phyloP scores from a whole-genome alignment of 2,888 invertebrate species.

The Sthenelais limicola region DNA sequence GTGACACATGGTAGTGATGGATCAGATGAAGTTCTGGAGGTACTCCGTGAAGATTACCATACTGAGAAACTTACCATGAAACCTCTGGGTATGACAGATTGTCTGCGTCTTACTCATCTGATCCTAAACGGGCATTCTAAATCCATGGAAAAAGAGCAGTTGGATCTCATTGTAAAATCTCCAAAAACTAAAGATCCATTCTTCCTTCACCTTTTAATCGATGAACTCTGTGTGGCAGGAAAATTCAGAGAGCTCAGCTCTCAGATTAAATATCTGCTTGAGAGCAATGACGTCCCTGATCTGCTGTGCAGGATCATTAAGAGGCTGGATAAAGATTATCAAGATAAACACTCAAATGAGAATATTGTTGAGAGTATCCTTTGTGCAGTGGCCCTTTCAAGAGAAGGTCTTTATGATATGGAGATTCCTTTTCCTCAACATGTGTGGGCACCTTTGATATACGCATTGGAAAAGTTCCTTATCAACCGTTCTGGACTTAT shows the following conservation, averaged over 20 bases:
- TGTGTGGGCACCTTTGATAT: slow-evolving; percentile 65
- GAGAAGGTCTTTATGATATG: slow-evolving; percentile 7
- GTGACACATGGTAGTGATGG: neutral
- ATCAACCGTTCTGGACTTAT: slow-evolving; percentile 56
- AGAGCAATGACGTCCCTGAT: slow-evolving; percentile 7
- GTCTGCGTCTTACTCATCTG: neutral
- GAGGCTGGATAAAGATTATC: slow-evolving; percentile 42
- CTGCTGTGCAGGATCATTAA: slow-evolving; percentile 39
- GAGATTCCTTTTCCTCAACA: slow-evolving; percentile 55
- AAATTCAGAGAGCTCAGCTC: slow-evolving; percentile 64
- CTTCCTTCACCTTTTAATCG: slow-evolving; percentile 60
- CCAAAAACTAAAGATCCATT: slow-evolving; percentile 59
- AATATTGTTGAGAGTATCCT: slow-evolving; percentile 30
- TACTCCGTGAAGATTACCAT: neutral
- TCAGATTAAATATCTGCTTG: slow-evolving; percentile 55
- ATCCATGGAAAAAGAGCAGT: slow-evolving; percentile 2
- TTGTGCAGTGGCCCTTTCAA: slow-evolving; percentile 1
- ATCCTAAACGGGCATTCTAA: slow-evolving; percentile 13
- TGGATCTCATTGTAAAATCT: slow-evolving; percentile 8
- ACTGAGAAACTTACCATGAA: neutral
- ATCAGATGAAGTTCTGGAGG: neutral
- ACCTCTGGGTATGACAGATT: neutral
- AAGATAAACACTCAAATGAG: slow-evolving; percentile 14
- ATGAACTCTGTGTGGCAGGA: slow-evolving; percentile 65
- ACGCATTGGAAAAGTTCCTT: slow-evolving; percentile 60